Percentiles rank a stretch among this genome's conserved stretches.
Conservation (phyloP, 2,888 invertebrate species). For the Pocota personata region DNA sequence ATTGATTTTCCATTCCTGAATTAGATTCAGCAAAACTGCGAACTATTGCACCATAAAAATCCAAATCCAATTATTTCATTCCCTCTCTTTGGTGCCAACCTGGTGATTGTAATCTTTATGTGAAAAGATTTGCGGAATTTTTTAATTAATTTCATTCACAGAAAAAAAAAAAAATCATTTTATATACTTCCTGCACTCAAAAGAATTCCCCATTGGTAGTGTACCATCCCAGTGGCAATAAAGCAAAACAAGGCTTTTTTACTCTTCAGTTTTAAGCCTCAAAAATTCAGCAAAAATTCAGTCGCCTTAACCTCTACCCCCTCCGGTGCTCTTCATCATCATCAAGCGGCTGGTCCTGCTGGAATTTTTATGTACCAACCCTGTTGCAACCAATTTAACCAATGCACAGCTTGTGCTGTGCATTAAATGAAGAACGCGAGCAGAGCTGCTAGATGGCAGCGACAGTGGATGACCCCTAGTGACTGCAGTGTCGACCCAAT, state of each 20-base stretch:
- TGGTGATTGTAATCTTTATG: constrained; percentile 24
- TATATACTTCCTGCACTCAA: not conserved
- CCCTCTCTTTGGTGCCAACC: not conserved
- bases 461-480: not conserved
- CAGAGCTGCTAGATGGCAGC: not conserved
- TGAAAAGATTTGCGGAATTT: constrained; percentile 30
- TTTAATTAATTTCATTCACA: constrained; percentile 40
- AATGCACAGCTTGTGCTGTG: not conserved
- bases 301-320: constrained; percentile 5
- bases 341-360: not conserved
- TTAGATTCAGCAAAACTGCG: constrained; percentile 14
- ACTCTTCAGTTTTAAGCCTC: too few relatives aligned
- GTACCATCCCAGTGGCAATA: not conserved
- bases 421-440: not conserved
- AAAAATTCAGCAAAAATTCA: constrained; percentile 18
- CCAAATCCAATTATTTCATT: constrained; percentile 45
- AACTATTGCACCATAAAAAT: constrained; percentile 50
- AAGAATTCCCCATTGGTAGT: not conserved
- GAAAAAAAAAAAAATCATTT: not conserved
- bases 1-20: constrained; percentile 26
- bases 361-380: not conserved
- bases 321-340: constrained; percentile 18
- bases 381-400: not conserved
- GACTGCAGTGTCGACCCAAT: constrained; percentile 23
- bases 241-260: constrained; percentile 1